Evolutionary conservation across 2,888 invertebrate species (phyloP), one percentile per base, ranked within the genome.

Genomic region (Eilema caniola): DNA sequence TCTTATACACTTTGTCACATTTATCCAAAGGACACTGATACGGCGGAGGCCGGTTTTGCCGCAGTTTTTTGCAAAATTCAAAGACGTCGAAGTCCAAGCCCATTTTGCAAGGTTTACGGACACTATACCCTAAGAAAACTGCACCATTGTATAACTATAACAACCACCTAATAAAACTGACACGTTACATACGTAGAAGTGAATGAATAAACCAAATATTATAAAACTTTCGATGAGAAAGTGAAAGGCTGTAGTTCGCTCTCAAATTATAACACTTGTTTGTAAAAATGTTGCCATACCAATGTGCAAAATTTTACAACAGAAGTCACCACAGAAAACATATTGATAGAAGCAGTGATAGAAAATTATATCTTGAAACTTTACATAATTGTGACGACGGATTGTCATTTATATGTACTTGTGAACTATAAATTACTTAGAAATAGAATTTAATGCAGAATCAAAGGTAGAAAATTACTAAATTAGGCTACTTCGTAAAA

Each of bases 1-100:
- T 98, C 92, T 98, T 98, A 91, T 98, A 98, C 28, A 97, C 97
- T 89, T 97, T 97, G 80, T 97, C 97, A 93, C 98, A 98, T 85
- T 97, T 97, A 83, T 97, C 97, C 67, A 98, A 96, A 12, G 98
- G 98, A 87, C 98, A 99, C 84, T 97, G 97, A 92, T 98, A 98
- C 66, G 98, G 98, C 67, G 98, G 98, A 66, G 96, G 96, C 86
- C 97, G 97, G 88, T 97, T 97, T 81, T 97, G 97, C 72, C 97
- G 96, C 79, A 98, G 96, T 93, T 98, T 98, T 90, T 97, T 97
- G 89, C 98, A 98, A 93, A 98, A 98, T 89, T 97, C 97, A 85
- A 97, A 96, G 83, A 98, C 97, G 95, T 98, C 98, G 94, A 98
- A 98, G 92, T 98, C 98, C 84, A 98, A 95, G 85, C 97, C 97